These are phyloP conservation scores for Drosophila tani DNA, from an alignment of 1,140 invertebrate genomes.

Conservation along the genomic window DNA sequence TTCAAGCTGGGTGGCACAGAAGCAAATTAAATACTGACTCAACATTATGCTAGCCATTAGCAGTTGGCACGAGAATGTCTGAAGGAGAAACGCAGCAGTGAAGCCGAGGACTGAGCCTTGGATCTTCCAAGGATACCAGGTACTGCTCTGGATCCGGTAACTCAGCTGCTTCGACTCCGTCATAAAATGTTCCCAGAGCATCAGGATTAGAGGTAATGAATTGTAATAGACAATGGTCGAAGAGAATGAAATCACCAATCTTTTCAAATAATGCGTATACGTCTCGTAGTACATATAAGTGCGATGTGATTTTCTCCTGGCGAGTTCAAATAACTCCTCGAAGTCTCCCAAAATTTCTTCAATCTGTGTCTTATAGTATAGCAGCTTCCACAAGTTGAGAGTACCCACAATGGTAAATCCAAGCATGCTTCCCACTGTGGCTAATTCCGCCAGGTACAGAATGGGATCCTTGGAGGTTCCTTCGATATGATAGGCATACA, in stretches of 20 bases:
- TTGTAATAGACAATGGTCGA: conserved; percentile 53
- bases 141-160: conserved; percentile 61
- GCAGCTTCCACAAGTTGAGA: conserved; percentile 53
- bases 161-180: conserved; percentile 15
- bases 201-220: conserved; percentile 45
- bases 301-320: conserved; percentile 23
- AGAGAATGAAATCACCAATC: conserved; percentile 30
- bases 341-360: conserved; percentile 48
- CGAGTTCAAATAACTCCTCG: conserved; percentile 41
- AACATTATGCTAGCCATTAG: conserved; percentile 61
- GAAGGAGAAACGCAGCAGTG: conserved; percentile 5
- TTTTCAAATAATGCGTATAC: conserved; percentile 43
- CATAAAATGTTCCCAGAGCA: too few species aligned
- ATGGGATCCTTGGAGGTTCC: not conserved
- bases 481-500: conserved; percentile 43
- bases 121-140: conserved; percentile 75
- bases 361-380: conserved; percentile 40
- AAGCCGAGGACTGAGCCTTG: conserved; percentile 7
- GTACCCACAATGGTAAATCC: conserved; percentile 55
- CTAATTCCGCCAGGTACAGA: conserved; percentile 40
- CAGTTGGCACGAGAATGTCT: conserved; percentile 32
- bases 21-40: conserved; percentile 58
- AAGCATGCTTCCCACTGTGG: conserved; percentile 57
- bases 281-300: conserved; percentile 36
- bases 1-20: conserved; percentile 65